Percentiles rank a stretch among this genome's conserved stretches.
phyloP scores from a whole-genome alignment of 2,113 vertebrate genomes.

The Sinocyclocheilus maitianheensis region DNA sequence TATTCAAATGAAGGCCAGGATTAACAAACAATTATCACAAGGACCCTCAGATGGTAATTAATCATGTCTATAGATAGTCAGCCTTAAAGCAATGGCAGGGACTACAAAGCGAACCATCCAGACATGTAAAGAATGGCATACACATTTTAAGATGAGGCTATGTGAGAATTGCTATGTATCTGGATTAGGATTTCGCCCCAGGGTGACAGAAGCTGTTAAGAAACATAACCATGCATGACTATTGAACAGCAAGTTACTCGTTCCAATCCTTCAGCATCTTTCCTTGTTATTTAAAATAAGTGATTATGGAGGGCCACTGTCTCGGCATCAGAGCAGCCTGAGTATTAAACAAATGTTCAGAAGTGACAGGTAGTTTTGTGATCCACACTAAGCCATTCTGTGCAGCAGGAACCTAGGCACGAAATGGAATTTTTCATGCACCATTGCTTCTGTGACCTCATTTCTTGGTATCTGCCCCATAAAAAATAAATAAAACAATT shows the following conservation, averaged over 20 bases:
- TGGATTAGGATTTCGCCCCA: constrained; percentile 7
- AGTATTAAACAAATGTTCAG: constrained; percentile 51
- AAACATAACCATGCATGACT: constrained; percentile 11
- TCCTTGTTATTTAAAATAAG: constrained; percentile 16
- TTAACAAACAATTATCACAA: too few relatives aligned
- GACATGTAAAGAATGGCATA: not conserved
- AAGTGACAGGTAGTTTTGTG: constrained; percentile 55
- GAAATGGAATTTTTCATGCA: constrained; percentile 65
- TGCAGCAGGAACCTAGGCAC: constrained; percentile 49
- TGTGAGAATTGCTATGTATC: constrained; percentile 1
- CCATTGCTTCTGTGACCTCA: constrained; percentile 48
- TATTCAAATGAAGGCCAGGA: too few relatives aligned
- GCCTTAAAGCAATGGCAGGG: not conserved
- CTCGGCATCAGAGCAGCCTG: constrained; percentile 18
- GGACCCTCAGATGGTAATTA: too few relatives aligned
- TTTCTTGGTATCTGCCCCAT: constrained; percentile 47
- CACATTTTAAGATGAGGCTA: constrained; percentile 9
- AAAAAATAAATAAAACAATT: constrained; percentile 42
- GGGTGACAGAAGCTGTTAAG: constrained; percentile 2
- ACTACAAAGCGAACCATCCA: constrained; percentile 5
- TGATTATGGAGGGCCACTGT: constrained; percentile 13
- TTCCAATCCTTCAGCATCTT: not conserved
- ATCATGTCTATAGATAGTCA: too few relatives aligned
- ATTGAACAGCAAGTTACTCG: not conserved
- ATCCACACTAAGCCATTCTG: constrained; percentile 51